Evolutionary conservation across 2,113 vertebrate genomes (phyloP).

Genomic region (Capreolus pygargus): DNA sequence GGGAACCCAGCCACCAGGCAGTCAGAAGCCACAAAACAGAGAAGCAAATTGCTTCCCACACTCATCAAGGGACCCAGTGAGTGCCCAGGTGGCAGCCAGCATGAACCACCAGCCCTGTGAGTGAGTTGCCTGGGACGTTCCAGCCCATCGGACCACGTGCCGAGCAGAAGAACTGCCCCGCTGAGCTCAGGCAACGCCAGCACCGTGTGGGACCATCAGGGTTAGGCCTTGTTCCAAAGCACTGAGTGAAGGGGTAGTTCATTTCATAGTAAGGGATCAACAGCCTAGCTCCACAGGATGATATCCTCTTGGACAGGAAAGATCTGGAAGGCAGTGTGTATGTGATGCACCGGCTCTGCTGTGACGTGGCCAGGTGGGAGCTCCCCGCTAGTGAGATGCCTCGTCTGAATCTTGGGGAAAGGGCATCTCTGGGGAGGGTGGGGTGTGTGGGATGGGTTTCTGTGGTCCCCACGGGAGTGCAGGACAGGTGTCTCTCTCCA

Average conservation of each 20-base stretch:
- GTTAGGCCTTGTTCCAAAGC: not conserved
- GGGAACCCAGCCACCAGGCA: not conserved
- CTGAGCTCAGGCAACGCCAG: not conserved
- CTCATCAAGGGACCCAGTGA: not conserved
- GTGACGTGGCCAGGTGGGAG: not conserved
- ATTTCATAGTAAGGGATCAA: not conserved
- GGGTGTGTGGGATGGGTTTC: too few species aligned
- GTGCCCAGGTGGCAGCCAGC: not conserved
- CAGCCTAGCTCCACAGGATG: not conserved
- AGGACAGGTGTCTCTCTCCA: not conserved
- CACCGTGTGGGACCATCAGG: rapidly evolving
- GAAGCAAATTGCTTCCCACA: not conserved
- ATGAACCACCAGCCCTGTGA: not conserved
- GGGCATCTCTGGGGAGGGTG: not conserved
- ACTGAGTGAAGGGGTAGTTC: not conserved
- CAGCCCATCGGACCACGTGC: not conserved
- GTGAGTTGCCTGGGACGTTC: not conserved
- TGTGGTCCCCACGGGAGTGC: not conserved
- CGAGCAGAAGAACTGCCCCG: not conserved
- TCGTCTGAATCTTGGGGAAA: not conserved
- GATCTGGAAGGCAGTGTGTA: not conserved
- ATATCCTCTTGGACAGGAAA: not conserved
- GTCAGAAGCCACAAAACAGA: not conserved
- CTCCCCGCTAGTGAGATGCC: not conserved
- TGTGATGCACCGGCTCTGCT: not conserved